Base-by-base conservation (phyloP, 2,888 invertebrate genomes). In the Azorinus chamasolen region DNA sequence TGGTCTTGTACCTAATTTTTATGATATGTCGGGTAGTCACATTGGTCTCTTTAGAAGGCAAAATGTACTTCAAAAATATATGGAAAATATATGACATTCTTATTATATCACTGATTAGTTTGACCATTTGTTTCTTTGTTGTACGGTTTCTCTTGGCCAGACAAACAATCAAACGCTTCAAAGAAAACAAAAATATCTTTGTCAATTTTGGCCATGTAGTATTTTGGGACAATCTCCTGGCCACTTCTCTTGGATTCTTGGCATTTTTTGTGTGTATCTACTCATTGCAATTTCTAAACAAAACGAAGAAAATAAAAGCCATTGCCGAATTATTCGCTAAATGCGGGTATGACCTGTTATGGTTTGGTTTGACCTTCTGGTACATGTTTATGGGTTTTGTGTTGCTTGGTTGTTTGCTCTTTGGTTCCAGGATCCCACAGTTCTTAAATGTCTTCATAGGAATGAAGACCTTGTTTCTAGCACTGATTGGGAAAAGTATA, bases 211-310 rank as follows among this genome's bases (percentile, higher is more conserved):
- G 72, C n/a, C 85, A 86, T 64, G 75, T 86, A 43, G 73, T 80
- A 10, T 57, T 87, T 0, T 88, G 84, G 88, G 88, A 88, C 61
- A 74, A 73, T n/a, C 43, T 82, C 6, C 72, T 87, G 5, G 71
- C 83, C 1, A 25, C 76, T 20, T 53, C 83, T 8, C 55, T 88
- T 6, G 83, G 70, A 1, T 59, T 83, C 16, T 66, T 88, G 6
- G 69, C 83, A 4, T 87, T 85, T 54, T 64, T 89, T 32, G 79
- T 79, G 4, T 86, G 83, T 0, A 25, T 88, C 27, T 65, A 88
- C 27, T 55, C 88, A 16, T 65, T 88, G 6, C 82, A 87, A 37
- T 78, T 87, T 6, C 70, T 88, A 50, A 86, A 83, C 6, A 84
- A 82, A 39, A 84, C 87, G 27, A 86, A 83, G 73, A 64, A 68